Conservation (phyloP, 2,888 invertebrate genomes). For the Tachina fera region DNA sequence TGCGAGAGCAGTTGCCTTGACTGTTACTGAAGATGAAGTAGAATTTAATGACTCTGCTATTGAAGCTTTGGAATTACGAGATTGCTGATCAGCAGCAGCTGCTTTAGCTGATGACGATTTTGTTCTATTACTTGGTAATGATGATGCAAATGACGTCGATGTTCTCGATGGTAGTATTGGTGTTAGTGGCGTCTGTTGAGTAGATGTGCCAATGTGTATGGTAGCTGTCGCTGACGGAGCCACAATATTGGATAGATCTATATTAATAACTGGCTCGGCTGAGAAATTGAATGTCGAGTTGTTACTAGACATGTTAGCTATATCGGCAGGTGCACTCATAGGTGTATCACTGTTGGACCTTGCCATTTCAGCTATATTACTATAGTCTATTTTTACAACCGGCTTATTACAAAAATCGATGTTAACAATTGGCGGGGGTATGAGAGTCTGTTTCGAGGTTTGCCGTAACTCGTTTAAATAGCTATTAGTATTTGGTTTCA, state of each 20-base stretch:
- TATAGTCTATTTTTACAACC: conserved; percentile 83
- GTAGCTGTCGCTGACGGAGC: conserved; percentile 70
- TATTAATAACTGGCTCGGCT: conserved; percentile 81
- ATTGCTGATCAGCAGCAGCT: conserved; percentile 54
- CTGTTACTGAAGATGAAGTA: conserved; percentile 69
- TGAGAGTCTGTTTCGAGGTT: conserved; percentile 76
- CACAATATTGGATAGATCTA: conserved; percentile 81
- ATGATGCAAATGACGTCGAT: conserved; percentile 41
- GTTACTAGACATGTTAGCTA: conserved; percentile 57
- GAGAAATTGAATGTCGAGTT: conserved; percentile 74
- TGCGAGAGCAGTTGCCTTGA: conserved; percentile 73
- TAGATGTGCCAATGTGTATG: conserved; percentile 74
- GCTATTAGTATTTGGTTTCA: conserved; percentile 61
- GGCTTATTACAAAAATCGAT: conserved; percentile 81
- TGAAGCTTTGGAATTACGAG: conserved; percentile 73
- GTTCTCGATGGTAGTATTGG: conserved; percentile 44
- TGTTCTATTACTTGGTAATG: conserved; percentile 56
- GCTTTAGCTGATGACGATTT: conserved; percentile 42
- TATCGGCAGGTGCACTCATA: conserved; percentile 71
- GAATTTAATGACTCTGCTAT: conserved; percentile 71
- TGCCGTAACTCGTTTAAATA: conserved; percentile 51
- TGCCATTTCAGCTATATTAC: conserved; percentile 77
- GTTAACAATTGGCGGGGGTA: conserved; percentile 81
- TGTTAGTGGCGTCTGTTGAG: conserved; percentile 10
- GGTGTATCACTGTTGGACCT: conserved; percentile 64